phyloP scores from a whole-genome alignment of 2,888 invertebrate genomes.

The Plagodis pulveraria region DNA sequence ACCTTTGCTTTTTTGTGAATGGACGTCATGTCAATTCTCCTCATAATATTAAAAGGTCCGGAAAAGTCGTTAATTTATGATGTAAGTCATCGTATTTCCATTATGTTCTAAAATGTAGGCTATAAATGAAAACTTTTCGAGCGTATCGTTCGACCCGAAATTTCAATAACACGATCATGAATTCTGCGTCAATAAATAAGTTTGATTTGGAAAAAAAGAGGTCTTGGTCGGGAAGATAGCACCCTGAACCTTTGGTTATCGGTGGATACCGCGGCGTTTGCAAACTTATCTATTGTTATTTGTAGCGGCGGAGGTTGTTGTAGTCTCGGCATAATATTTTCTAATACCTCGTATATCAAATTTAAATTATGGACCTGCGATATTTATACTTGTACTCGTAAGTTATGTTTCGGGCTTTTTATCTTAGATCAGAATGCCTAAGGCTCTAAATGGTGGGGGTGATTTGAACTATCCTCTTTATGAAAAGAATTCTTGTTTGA shows the following conservation, averaged over 20 bases:
- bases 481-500: no score
- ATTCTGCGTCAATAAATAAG: slow-evolving; percentile 23
- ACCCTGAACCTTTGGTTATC: slow-evolving; percentile 2
- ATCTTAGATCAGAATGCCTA: no score
- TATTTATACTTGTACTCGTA: no score
- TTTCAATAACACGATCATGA: slow-evolving; percentile 25
- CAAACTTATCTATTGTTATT: slow-evolving; percentile 25
- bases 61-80: slow-evolving; percentile 20
- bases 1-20: no score
- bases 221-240: slow-evolving; percentile 12
- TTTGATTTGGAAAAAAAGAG: slow-evolving; percentile 22
- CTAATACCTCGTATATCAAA: no score
- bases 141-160: slow-evolving; percentile 19
- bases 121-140: slow-evolving; percentile 19
- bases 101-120: slow-evolving; percentile 20
- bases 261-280: slow-evolving; percentile 4
- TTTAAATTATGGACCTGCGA: no score
- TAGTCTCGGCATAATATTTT: no score
- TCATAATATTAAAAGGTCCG: slow-evolving; percentile 10
- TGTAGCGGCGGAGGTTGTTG: slow-evolving; percentile 12
- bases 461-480: no score
- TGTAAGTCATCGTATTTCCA: slow-evolving; percentile 9
- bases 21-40: not conserved
- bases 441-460: no score
- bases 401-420: no score